These are phyloP conservation scores for Formica aserva DNA, from an alignment of 2,888 invertebrate species.

Conservation along the genomic window DNA sequence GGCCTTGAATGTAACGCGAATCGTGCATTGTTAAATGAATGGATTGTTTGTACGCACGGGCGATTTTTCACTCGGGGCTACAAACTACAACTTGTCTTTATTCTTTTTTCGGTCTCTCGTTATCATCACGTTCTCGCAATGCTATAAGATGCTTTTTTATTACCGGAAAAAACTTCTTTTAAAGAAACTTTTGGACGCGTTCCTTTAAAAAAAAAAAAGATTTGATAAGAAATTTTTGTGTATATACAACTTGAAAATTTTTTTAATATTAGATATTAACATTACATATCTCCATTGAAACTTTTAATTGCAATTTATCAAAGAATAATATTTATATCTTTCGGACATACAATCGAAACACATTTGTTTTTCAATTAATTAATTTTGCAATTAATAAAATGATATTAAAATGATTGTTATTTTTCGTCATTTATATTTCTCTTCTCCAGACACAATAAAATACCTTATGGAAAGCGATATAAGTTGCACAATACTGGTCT, in stretches of 20 bases:
- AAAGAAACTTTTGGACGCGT: background rate
- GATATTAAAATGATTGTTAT: background rate
- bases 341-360: background rate
- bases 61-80: slow-evolving; percentile 54
- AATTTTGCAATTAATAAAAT: background rate
- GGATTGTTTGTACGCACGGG: slow-evolving; percentile 42
- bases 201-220: background rate
- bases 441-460: background rate
- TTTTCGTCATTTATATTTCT: background rate
- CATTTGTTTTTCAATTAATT: background rate
- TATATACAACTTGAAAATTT: background rate
- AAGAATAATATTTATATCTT: background rate
- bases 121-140: background rate
- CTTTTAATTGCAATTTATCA: background rate
- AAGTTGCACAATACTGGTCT: slow-evolving; percentile 53
- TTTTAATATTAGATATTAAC: background rate
- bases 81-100: slow-evolving; percentile 61
- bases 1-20: slow-evolving; percentile 49
- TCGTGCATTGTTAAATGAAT: slow-evolving; percentile 30
- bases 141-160: background rate
- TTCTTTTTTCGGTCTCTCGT: slow-evolving; percentile 15
- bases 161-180: background rate
- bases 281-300: background rate
- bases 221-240: background rate
- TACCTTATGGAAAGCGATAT: slow-evolving; percentile 40